phyloP scores from a whole-genome alignment of 2,797 vertebrate species.

The Spinus olivaceus region DNA sequence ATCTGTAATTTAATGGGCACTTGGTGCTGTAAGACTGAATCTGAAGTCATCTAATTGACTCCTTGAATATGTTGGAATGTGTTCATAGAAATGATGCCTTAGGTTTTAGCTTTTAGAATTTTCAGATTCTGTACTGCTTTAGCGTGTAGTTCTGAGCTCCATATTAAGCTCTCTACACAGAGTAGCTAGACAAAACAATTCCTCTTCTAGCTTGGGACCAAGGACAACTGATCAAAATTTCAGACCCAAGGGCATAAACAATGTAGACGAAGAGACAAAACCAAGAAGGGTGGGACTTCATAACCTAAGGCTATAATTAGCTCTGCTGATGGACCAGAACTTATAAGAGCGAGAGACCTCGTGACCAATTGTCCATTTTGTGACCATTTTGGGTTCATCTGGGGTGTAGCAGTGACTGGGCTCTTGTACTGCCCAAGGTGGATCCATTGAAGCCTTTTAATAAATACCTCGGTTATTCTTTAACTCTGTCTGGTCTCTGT shows the following conservation, averaged over 20 bases:
- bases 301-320: background rate
- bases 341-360: background rate
- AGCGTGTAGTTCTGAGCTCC: background rate
- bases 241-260: background rate
- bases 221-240: background rate
- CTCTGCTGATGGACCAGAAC: background rate
- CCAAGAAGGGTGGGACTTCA: background rate
- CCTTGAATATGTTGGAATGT: background rate
- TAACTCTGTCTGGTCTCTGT: background rate
- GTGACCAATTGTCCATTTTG: rapidly evolving
- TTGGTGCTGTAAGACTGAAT: background rate
- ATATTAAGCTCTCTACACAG: background rate
- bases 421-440: background rate
- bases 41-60: background rate
- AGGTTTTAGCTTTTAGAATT: background rate
- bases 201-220: background rate
- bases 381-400: background rate
- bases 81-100: background rate
- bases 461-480: background rate
- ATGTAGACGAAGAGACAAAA: background rate
- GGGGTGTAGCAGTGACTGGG: background rate
- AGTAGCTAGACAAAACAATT: background rate
- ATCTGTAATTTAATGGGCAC: background rate
- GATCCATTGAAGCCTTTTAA: background rate
- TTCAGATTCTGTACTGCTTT: background rate